Evolutionary conservation across 2,888 invertebrate species (phyloP).

Genomic region (Drosophila nr. fundita): DNA sequence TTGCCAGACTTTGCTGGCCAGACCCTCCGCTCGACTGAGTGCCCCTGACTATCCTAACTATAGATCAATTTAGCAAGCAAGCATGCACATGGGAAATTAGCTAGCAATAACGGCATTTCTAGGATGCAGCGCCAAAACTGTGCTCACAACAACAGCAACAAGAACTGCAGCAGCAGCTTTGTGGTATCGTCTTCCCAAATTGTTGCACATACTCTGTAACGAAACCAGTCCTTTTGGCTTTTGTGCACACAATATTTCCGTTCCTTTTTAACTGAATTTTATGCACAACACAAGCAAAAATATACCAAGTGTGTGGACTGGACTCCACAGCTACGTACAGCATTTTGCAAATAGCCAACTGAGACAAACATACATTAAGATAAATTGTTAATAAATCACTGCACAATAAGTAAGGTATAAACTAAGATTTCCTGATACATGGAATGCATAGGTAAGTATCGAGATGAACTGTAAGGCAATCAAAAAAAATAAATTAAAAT

Average conservation of each 20-base stretch:
- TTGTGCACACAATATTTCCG: constrained; percentile 37
- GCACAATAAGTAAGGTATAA: not conserved
- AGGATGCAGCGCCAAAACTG: constrained; percentile 58
- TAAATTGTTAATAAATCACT: constrained; percentile 21
- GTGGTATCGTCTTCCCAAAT: constrained; percentile 51
- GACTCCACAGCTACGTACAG: constrained; percentile 4
- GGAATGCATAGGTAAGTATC: not conserved
- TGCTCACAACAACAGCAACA: constrained; percentile 26
- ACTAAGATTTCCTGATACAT: not conserved
- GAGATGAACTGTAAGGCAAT: not conserved
- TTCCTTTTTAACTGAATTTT: constrained; percentile 34
- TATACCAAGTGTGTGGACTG: constrained; percentile 37
- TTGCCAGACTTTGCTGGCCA: constrained; percentile 5
- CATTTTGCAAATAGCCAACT: constrained; percentile 17
- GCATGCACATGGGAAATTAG: constrained; percentile 80
- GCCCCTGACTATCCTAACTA: constrained; percentile 37
- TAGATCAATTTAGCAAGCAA: constrained; percentile 79
- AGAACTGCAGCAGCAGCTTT: constrained; percentile 30
- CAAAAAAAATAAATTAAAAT: not conserved
- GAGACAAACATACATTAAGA: constrained; percentile 7
- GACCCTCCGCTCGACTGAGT: not conserved
- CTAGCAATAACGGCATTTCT: constrained; percentile 68
- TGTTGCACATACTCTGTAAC: constrained; percentile 50
- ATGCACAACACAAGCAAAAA: constrained; percentile 42
- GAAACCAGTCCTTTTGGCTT: constrained; percentile 48